Evolutionary conservation across 2,888 invertebrate species (phyloP), one percentile per base, ranked within the genome.

Genomic region (Cinara cedri): DNA sequence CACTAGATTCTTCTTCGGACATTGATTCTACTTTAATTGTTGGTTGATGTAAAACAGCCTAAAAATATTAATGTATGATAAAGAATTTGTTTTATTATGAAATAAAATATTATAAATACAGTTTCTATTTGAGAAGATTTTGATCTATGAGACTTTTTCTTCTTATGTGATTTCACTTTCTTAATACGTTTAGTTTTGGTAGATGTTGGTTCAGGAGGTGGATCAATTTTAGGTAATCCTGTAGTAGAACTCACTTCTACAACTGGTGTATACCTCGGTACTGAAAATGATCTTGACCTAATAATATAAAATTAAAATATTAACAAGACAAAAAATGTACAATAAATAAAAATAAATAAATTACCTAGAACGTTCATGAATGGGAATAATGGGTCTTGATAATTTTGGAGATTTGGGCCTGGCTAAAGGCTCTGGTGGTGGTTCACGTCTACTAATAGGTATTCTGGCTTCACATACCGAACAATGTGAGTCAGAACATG

Each of bases 241-340:
- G 78, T 78, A 24, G 78, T 78, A 70, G 78, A 78, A 78, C 78
- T 78, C 42, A 78, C 82, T 55, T 66, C 72, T 9, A 78, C 81
- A 6, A 81, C 78, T 55, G 78, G 81, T 57, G 81, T 87, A 49
- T 88, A 86, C 62, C 87, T 86, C 24, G 90, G 88, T 0, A 89
- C 87, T 11, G 92, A 89, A 19, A 88, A 86, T 0, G 91, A 90
- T 62, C 90, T 88, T 3, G 88, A 88, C 83, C 89, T 88, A 84
- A 0, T 88, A 84, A 0, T 80, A 44, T 19, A 49, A 65, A 71
- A 21, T 60, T 3, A 62, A 49, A 14, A n/a, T 24, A 42, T 21
- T 51, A 19, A 42, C n/a, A 9, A 26, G 70, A 55, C 13, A 19
- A 14, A 57, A 57, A 42, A 75, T 57, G 44, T 46, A 49, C 9